phyloP scores from a whole-genome alignment of 2,888 invertebrate genomes.

The Pollenia amentaria region DNA sequence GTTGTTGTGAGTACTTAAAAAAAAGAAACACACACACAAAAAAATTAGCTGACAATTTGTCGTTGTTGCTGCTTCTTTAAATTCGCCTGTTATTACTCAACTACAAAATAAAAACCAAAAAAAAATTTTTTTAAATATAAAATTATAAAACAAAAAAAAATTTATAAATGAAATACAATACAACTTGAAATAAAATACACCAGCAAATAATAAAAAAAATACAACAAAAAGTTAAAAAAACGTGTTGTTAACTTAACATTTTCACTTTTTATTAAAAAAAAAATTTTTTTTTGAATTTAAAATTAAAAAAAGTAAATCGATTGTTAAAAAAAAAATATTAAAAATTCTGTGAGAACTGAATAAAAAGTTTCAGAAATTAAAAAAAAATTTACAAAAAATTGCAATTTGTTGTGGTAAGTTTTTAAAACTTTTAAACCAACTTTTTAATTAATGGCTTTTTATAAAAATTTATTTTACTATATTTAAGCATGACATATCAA shows the following conservation, averaged over 20 bases:
- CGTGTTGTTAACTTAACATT: slow-evolving; percentile 66
- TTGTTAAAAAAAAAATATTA: not conserved
- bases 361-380: too few species aligned
- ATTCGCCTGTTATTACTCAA: not conserved
- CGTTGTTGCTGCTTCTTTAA: not conserved
- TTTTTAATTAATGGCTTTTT: too few species aligned
- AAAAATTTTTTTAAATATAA: slow-evolving; percentile 39
- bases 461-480: too few species aligned
- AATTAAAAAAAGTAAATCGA: slow-evolving; percentile 1
- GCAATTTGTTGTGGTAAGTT: too few species aligned
- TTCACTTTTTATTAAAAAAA: slow-evolving; percentile 59
- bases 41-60: slow-evolving; percentile 37
- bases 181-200: slow-evolving; percentile 54
- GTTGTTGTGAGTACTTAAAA: slow-evolving; percentile 43
- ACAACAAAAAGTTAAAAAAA: not conserved
- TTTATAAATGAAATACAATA: slow-evolving; percentile 58
- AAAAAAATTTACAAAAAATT: too few species aligned
- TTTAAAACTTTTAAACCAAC: too few species aligned
- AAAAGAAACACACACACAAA: slow-evolving; percentile 16
- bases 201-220: slow-evolving; percentile 27
- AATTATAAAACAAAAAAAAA: slow-evolving; percentile 40
- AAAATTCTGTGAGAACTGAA: not conserved
- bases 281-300: slow-evolving; percentile 30
- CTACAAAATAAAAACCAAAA: not conserved
- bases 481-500: too few species aligned